phyloP scores from a whole-genome alignment of 2,888 invertebrate species.

The Diabrotica balteata region DNA sequence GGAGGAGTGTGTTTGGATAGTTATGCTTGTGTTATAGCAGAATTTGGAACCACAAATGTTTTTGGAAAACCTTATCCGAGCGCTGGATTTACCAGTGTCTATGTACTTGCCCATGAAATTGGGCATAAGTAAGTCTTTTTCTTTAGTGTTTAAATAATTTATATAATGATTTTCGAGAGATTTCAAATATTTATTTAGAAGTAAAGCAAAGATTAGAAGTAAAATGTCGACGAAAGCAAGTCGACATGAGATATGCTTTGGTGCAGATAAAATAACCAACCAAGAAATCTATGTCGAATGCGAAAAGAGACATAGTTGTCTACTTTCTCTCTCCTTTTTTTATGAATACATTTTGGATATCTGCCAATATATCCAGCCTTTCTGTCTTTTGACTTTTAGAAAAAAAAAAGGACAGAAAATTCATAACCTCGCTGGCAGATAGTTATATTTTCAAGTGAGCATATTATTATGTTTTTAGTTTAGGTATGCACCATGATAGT shows the following conservation, averaged over 20 bases:
- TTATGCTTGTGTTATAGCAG: slow-evolving; percentile 80
- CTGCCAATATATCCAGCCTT: too few species aligned
- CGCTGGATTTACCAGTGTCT: slow-evolving; percentile 83
- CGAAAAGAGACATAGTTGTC: too few species aligned
- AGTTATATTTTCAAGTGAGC: not conserved
- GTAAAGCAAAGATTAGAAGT: too few species aligned
- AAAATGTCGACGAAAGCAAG: too few species aligned
- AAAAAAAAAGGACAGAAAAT: too few species aligned
- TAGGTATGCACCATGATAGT: slow-evolving; percentile 84
- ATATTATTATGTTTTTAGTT: slow-evolving; percentile 58
- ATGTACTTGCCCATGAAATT: slow-evolving; percentile 83
- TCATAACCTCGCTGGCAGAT: too few species aligned
- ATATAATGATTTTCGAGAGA: slow-evolving; percentile 1
- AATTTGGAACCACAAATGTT: slow-evolving; percentile 76
- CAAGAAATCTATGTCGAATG: too few species aligned
- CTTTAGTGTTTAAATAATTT: not conserved
- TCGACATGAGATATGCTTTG: too few species aligned
- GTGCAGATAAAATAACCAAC: too few species aligned
- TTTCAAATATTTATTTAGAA: not conserved
- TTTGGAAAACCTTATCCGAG: slow-evolving; percentile 82
- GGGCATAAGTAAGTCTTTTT: slow-evolving; percentile 75
- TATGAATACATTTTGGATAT: too few species aligned
- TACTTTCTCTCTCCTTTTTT: too few species aligned
- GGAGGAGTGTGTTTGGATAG: slow-evolving; percentile 77
- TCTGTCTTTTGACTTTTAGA: too few species aligned